Conservation (phyloP, 1,140 invertebrate genomes). For the Hypsibius dujardini region DNA sequence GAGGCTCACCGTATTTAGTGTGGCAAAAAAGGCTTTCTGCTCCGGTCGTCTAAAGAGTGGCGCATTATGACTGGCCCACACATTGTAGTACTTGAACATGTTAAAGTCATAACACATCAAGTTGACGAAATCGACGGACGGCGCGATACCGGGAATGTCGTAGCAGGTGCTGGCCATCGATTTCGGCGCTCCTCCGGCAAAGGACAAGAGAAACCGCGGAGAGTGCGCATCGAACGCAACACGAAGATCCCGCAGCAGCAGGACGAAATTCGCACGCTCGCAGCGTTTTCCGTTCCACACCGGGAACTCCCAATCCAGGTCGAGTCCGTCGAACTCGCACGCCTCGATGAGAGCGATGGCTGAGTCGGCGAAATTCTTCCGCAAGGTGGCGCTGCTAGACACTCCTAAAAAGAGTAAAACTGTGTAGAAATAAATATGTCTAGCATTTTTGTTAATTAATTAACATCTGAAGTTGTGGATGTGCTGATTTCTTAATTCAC, state of each 20-base stretch:
- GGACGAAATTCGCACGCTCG: slow-evolving; percentile 28
- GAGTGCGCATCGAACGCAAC: slow-evolving; percentile 1
- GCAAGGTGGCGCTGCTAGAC: slow-evolving; percentile 27
- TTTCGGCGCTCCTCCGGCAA: not conserved
- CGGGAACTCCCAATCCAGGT: slow-evolving; percentile 77
- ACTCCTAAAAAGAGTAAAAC: no score
- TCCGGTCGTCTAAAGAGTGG: not conserved
- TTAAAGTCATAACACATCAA: slow-evolving; percentile 5
- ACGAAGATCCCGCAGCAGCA: not conserved
- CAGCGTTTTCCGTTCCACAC: slow-evolving; percentile 78
- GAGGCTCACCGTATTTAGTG: not conserved
- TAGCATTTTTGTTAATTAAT: no score
- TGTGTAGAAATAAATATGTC: no score
- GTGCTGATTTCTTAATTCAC: no score
- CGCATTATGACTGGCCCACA: slow-evolving; percentile 11
- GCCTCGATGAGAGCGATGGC: slow-evolving; percentile 48
- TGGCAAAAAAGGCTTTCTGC: not conserved
- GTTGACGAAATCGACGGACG: slow-evolving; percentile 2
- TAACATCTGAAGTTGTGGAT: no score
- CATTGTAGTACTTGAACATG: not conserved
- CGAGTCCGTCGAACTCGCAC: slow-evolving; percentile 59
- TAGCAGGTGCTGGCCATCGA: not conserved
- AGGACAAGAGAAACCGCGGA: not conserved
- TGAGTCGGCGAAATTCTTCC: slow-evolving; percentile 49
- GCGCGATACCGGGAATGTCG: slow-evolving; percentile 4